Evolutionary conservation across 2,888 invertebrate species (phyloP).

Genomic region (Syrista parreyssii): DNA sequence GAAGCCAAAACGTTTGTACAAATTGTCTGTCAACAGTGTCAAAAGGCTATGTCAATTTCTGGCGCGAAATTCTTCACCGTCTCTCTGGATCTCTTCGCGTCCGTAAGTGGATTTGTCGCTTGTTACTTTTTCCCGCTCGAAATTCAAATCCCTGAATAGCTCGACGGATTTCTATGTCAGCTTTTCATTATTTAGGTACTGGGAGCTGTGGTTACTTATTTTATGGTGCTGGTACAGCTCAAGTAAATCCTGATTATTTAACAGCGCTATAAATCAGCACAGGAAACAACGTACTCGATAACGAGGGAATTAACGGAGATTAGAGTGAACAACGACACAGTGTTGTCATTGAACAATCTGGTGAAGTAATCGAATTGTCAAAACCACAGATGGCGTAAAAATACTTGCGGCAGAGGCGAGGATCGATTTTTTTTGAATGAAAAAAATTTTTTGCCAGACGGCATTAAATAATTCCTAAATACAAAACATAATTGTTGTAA

Average conservation of each 20-base stretch:
- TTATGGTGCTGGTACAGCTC: conserved; percentile 91
- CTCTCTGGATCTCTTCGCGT: conserved; percentile 87
- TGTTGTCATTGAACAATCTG: neutral
- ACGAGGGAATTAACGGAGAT: neutral
- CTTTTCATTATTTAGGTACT: conserved; percentile 73
- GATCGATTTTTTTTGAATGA: neutral
- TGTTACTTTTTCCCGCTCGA: neutral
- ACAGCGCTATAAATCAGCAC: neutral
- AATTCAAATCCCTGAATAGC: neutral
- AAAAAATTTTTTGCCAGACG: neutral
- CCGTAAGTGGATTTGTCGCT: conserved; percentile 70
- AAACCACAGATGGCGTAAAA: neutral
- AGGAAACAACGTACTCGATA: neutral
- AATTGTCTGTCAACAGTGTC: conserved; percentile 91
- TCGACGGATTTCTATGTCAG: neutral
- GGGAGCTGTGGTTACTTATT: conserved; percentile 89
- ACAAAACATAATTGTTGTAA: neutral
- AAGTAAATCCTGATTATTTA: conserved; percentile 69
- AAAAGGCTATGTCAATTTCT: conserved; percentile 89
- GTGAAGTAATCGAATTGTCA: neutral
- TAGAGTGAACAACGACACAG: neutral
- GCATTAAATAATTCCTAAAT: neutral
- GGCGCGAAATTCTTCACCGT: conserved; percentile 92
- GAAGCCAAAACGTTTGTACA: conserved; percentile 92
- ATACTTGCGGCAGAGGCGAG: neutral